Evolutionary conservation across 2,888 invertebrate genomes (phyloP), one percentile per base, ranked within the genome.

Genomic region (Tipula unca): DNA sequence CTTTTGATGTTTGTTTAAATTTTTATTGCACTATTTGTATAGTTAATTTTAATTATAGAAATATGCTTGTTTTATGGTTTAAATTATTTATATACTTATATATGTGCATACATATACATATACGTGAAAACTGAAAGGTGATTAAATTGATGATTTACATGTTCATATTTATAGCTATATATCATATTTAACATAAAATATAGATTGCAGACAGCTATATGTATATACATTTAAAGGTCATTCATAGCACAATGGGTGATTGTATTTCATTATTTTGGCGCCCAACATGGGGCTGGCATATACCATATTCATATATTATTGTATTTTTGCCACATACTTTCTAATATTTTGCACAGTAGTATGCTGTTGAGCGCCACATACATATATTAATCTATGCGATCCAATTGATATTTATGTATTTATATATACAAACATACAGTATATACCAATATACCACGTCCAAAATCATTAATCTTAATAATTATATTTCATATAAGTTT

Each of bases 21-120:
- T 69, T 69, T 69, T 69, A 69, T 69, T 69, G 69, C 69, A 69
- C 69, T 69, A 69, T 69, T 69, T 69, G 69, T 69, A n/a, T n/a
- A 69, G 69, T 69, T 69, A 3, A 69, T 69, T 69, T 69, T 69
- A 69, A 69, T 69, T 69, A 69, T 69, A 69, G n/a, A 69, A 25
- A 69, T 4, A 6, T 32, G n/a, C 32, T 32, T 32, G 32, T 2
- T 6, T 32, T 6, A 32, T 32, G 3, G 32, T 32, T 32, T 32
- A 2, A 3, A 5, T 32, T 32, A 6, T 32, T 32, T 4, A 6
- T 32, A 2, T 32, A 6, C 5, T 2, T 32, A 2, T 32, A 6
- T 32, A 32, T 32, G 32, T 32, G 6, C 6, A 32, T 32, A n/a
- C n/a, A n/a, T n/a, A n/a, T n/a, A n/a, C n/a, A n/a, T n/a, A n/a